Evolutionary conservation across 2,113 vertebrate genomes (phyloP).

Genomic region (Catagonus wagneri): DNA sequence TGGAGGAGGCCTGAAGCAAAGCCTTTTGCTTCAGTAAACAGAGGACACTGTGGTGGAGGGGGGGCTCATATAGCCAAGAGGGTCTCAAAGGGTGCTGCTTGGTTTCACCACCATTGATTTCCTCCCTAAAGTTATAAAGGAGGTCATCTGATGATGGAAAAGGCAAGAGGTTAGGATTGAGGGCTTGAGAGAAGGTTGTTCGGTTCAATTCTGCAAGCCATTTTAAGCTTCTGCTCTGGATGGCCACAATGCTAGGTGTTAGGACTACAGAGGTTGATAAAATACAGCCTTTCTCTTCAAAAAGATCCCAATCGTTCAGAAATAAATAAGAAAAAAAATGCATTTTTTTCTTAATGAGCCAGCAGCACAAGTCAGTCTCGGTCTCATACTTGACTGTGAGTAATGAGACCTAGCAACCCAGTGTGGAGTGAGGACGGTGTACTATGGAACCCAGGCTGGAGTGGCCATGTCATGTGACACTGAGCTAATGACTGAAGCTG

Average conservation of each 20-base stretch:
- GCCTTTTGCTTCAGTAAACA: not conserved
- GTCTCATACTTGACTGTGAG: not conserved
- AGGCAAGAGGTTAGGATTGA: not conserved
- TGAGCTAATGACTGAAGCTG: not conserved
- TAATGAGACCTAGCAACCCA: not conserved
- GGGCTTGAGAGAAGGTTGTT: not conserved
- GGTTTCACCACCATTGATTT: not conserved
- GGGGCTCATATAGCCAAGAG: not conserved
- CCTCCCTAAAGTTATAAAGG: not conserved
- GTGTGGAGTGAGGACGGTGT: not conserved
- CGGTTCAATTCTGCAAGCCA: not conserved
- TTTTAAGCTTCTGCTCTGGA: not conserved
- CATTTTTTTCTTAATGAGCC: not conserved
- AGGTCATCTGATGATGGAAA: not conserved
- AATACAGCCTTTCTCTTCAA: not conserved
- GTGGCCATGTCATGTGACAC: not conserved
- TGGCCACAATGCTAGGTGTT: not conserved
- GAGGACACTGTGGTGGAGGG: not conserved
- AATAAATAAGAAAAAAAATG: not conserved
- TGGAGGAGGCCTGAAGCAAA: not conserved
- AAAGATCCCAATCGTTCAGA: not conserved
- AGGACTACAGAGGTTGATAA: not conserved
- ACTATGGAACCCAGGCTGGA: not conserved
- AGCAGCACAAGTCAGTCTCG: not conserved
- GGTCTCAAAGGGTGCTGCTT: not conserved